Conservation (phyloP, 2,113 vertebrate genomes). For the Sylvia atricapilla region DNA sequence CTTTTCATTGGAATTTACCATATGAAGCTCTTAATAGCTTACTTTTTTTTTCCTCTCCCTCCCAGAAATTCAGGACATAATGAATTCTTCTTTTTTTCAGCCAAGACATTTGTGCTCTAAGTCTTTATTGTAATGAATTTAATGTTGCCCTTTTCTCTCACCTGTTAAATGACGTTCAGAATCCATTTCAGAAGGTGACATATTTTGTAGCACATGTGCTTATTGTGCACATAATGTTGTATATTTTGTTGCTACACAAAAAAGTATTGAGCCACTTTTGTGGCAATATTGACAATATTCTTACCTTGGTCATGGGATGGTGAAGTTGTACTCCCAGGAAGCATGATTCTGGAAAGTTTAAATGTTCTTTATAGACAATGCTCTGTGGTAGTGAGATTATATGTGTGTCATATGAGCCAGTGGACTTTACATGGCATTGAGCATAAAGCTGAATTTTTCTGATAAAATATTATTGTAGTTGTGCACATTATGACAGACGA, state of each 20-base stretch:
- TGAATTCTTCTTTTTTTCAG: not conserved
- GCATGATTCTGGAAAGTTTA: not conserved
- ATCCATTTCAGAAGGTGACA: slow-evolving; percentile 10
- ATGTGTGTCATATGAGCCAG: not conserved
- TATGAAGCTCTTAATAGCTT: not conserved
- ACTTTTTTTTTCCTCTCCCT: not conserved
- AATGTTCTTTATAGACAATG: not conserved
- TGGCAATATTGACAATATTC: not conserved
- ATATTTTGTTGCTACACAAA: not conserved
- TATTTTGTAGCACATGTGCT: not conserved
- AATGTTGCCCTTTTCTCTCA: not conserved
- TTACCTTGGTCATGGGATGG: not conserved
- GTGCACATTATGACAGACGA: not conserved
- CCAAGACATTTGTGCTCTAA: not conserved
- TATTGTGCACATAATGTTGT: not conserved
- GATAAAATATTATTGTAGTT: not conserved
- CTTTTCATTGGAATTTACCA: not conserved
- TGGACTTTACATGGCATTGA: not conserved
- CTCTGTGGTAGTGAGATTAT: not conserved
- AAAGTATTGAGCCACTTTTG: not conserved
- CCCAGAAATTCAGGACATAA: not conserved
- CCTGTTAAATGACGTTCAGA: slow-evolving; percentile 2
- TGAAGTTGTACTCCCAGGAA: not conserved
- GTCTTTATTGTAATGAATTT: not conserved
- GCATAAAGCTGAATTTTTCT: not conserved